Base-by-base conservation (phyloP, 2,888 invertebrate genomes). In the Platynereis dumerilii region DNA sequence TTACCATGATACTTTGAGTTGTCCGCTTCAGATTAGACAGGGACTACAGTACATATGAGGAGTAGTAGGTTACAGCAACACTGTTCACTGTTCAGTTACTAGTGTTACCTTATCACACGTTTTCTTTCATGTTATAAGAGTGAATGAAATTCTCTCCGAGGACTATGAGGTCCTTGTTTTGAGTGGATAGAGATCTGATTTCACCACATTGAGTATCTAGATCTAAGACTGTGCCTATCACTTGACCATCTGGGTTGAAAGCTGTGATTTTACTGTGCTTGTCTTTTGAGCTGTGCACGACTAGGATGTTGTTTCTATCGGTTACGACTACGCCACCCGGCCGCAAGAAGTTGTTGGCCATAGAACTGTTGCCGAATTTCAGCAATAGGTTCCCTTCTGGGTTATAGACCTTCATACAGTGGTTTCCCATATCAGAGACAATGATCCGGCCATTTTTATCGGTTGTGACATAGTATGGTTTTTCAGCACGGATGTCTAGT, bases 391-490 rank as follows among this genome's bases (percentile, higher is more conserved):
- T n/a, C 7, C 10, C 48, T 20, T n/a, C n/a, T 5, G 3, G 5
- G 48, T 48, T 22, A n/a, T 20, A 48, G 3, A 48, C 22, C 17
- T 48, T 48, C 7, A 48, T 22, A n/a, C 48, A 48, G 48, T 48
- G 48, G n/a, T 48, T 48, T 5, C 48, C 48, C 22, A 22, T 48
- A n/a, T 48, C 48, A 7, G 48, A 48, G 48, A 48, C 48, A 12
- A 48, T n/a, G 48, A 48, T 48, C 7, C 48, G 7, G 48, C 22
- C 48, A 48, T 48, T 48, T 22, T 48, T n/a, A n/a, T 48, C 48
- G 7, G 48, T n/a, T 5, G 20, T 20, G 7, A 48, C 48, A 22
- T 48, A 48, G 48, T 48, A 48, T 7, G 48, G 48, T 22, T 48
- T n/a, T n/a, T 48, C 48, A 48, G 22, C 20, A n/a, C 22, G 48